Evolutionary conservation across 2,113 vertebrate genomes (phyloP).

Genomic region (Ochotona curzoniae): DNA sequence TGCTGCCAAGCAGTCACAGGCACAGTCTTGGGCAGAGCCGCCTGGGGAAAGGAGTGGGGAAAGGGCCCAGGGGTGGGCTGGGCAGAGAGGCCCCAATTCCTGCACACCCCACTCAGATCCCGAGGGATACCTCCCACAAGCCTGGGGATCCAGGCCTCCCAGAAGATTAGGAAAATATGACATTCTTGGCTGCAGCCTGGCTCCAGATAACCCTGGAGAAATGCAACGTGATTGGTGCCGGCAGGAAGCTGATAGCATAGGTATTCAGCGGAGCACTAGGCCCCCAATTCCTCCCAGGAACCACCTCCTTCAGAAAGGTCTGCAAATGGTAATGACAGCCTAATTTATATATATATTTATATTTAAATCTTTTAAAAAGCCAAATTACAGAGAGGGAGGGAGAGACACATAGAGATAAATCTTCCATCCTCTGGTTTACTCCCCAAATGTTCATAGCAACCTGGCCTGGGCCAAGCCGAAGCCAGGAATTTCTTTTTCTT

Average conservation of each 20-base stretch:
- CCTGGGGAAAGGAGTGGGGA: background rate
- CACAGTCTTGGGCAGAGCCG: background rate
- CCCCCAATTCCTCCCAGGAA: background rate
- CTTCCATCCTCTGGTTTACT: too few relatives aligned
- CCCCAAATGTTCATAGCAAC: too few relatives aligned
- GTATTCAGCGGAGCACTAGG: background rate
- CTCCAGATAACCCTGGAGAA: conserved; percentile 37
- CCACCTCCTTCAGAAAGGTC: background rate
- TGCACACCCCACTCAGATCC: background rate
- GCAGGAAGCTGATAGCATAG: conserved; percentile 43
- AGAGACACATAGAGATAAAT: too few relatives aligned
- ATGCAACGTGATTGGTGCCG: background rate
- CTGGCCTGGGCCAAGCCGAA: too few relatives aligned
- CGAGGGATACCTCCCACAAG: background rate
- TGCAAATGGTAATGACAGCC: background rate
- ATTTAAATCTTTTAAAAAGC: too few relatives aligned
- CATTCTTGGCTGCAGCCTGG: conserved; percentile 67
- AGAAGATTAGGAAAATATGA: conserved; percentile 66
- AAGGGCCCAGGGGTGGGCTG: background rate
- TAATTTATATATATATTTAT: too few relatives aligned
- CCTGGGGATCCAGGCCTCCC: conserved; percentile 5
- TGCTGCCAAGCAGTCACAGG: too few relatives aligned
- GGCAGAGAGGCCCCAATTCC: background rate
- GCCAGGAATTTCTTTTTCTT: too few relatives aligned
- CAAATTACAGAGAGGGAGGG: too few relatives aligned